A percentile compares a stretch with the other conserved stretches of the same genome.
Evolutionary conservation across 1,140 invertebrate species (phyloP).

Genomic region (Pygmarrhopalites habei): DNA sequence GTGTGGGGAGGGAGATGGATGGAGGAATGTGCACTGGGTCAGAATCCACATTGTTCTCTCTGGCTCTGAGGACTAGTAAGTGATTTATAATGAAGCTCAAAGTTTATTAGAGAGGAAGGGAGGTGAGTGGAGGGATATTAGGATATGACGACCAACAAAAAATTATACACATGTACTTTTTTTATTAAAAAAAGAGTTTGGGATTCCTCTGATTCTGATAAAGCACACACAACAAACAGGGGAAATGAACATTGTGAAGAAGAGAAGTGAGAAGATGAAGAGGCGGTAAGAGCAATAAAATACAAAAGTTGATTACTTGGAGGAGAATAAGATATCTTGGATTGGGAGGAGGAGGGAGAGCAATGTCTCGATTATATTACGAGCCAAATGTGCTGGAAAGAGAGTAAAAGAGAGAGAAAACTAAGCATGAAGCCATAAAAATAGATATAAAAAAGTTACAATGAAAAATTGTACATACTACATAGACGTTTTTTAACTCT

Average conservation of each 20-base stretch:
- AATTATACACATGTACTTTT: too few species aligned
- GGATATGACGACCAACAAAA: too few species aligned
- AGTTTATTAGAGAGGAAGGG: too few species aligned
- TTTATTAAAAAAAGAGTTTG: too few species aligned
- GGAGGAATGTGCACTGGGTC: too few species aligned
- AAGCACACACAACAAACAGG: neutral
- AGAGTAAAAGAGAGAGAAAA: neutral
- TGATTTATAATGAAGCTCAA: too few species aligned
- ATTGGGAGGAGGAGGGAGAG: neutral
- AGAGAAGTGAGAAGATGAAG: slow-evolving; percentile 5
- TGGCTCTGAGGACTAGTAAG: too few species aligned
- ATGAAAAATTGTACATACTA: slow-evolving; percentile 8
- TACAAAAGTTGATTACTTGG: slow-evolving; percentile 6
- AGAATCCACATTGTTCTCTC: too few species aligned
- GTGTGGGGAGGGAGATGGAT: too few species aligned
- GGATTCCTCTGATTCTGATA: too few species aligned
- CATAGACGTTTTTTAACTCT: neutral
- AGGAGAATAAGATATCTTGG: slow-evolving; percentile 5
- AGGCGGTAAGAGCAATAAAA: slow-evolving; percentile 7
- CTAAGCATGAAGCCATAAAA: slow-evolving; percentile 10
- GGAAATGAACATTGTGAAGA: neutral
- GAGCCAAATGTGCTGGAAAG: neutral
- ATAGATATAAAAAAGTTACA: slow-evolving; percentile 7
- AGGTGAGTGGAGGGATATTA: too few species aligned
- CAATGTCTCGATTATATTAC: neutral